Conservation (phyloP, 2,888 invertebrate species). For the Polyommatus iphigenia region DNA sequence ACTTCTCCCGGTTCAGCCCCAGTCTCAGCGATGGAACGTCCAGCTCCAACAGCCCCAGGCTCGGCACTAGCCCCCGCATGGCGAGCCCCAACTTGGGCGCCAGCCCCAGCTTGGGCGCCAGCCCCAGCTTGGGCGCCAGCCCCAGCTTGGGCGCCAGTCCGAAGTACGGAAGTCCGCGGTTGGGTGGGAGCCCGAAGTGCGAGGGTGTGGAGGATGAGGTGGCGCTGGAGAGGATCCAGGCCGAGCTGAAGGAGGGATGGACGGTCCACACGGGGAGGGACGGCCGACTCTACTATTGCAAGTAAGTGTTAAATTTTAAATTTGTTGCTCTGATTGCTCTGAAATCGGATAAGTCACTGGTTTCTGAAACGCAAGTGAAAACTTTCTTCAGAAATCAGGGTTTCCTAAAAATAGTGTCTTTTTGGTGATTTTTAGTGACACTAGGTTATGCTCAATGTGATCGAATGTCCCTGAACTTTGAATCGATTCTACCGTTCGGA, state of each 20-base stretch:
- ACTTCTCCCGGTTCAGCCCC: slow-evolving; percentile 55
- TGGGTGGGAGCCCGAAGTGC: slow-evolving; percentile 70
- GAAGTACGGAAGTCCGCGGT: slow-evolving; percentile 61
- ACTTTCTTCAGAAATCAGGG: too few species aligned
- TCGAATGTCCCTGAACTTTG: too few species aligned
- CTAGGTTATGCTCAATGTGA: too few species aligned
- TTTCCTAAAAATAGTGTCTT: too few species aligned
- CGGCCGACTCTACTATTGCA: slow-evolving; percentile 93
- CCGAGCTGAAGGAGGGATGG: slow-evolving; percentile 86
- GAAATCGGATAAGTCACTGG: too few species aligned
- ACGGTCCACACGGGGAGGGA: slow-evolving; percentile 89
- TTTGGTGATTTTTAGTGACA: too few species aligned
- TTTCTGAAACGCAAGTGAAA: too few species aligned
- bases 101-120: slow-evolving; percentile 54
- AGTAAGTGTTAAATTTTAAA: slow-evolving; percentile 81
- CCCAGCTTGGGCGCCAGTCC: slow-evolving; percentile 66
- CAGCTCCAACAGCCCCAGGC: slow-evolving; percentile 53
- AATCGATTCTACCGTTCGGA: too few species aligned
- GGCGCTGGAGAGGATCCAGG: slow-evolving; percentile 79
- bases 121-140: slow-evolving; percentile 55
- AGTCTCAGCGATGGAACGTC: slow-evolving; percentile 61
- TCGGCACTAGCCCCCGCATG: slow-evolving; percentile 54
- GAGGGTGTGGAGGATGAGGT: slow-evolving; percentile 63
- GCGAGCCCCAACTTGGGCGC: slow-evolving; percentile 55
- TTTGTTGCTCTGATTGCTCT: too few species aligned